These are phyloP conservation scores for Festucalex cinctus DNA, from an alignment of 2,113 vertebrate genomes.

Conservation along the genomic window DNA sequence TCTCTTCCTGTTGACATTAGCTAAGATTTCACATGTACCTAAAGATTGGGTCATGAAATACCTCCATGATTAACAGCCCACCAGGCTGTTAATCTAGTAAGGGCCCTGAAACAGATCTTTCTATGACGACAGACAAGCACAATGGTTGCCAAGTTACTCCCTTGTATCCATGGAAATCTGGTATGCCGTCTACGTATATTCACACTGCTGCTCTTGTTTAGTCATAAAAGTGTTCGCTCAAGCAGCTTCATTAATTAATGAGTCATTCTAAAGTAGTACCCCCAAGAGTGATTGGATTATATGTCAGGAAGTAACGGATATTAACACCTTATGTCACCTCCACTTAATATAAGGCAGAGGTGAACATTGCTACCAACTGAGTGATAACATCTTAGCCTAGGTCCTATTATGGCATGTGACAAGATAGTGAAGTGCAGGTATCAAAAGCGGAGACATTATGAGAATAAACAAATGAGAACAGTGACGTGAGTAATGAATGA, in stretches of 20 bases:
- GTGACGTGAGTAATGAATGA: neutral
- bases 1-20: neutral
- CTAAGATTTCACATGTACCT: neutral
- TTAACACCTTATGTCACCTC: constrained; percentile 6
- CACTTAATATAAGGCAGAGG: neutral
- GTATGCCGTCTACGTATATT: neutral
- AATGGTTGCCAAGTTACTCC: constrained; percentile 55
- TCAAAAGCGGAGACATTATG: neutral
- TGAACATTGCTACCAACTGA: neutral
- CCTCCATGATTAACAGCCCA: neutral
- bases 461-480: neutral
- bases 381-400: neutral
- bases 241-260: neutral
- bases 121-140: constrained; percentile 61
- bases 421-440: neutral
- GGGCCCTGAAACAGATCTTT: constrained; percentile 34
- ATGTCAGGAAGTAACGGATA: neutral
- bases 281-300: constrained; percentile 8
- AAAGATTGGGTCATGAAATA: neutral
- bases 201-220: constrained; percentile 8
- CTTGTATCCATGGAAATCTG: constrained; percentile 55
- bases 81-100: neutral
- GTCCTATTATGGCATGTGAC: neutral
- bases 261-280: neutral
- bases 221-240: constrained; percentile 11